Evolutionary conservation across 2,888 invertebrate genomes (phyloP).

Genomic region (Drosophila helvetica): DNA sequence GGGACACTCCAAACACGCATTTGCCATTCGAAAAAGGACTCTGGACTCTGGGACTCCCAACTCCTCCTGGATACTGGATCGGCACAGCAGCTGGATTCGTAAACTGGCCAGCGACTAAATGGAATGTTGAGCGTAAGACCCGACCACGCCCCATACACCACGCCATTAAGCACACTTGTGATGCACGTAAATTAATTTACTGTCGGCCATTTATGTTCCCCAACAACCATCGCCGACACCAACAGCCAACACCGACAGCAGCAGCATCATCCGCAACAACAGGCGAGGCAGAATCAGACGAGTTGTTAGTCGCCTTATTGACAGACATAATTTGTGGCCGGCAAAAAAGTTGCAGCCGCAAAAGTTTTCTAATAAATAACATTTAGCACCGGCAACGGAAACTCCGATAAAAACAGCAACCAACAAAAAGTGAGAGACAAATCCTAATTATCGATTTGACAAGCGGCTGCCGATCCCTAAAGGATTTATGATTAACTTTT

Average conservation of each 20-base stretch:
- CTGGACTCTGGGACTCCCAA: slow-evolving; percentile 28
- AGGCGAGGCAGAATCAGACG: slow-evolving; percentile 27
- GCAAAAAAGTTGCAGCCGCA: slow-evolving; percentile 57
- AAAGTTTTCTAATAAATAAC: slow-evolving; percentile 76
- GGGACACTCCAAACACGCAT: slow-evolving; percentile 57
- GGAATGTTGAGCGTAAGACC: slow-evolving; percentile 27
- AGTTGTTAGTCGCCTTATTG: slow-evolving; percentile 59
- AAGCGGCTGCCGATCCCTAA: slow-evolving; percentile 29
- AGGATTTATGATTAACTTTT: slow-evolving; percentile 41
- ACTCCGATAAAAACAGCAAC: slow-evolving; percentile 23
- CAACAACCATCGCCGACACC: slow-evolving; percentile 14
- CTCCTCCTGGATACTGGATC: not conserved
- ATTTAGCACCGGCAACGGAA: slow-evolving; percentile 53
- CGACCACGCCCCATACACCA: slow-evolving; percentile 42
- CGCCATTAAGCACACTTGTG: slow-evolving; percentile 74
- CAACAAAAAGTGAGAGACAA: slow-evolving; percentile 17
- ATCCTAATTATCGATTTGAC: slow-evolving; percentile 48
- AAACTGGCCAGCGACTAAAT: slow-evolving; percentile 18
- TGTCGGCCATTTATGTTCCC: slow-evolving; percentile 65
- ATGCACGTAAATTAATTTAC: slow-evolving; percentile 74
- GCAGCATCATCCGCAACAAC: slow-evolving; percentile 20
- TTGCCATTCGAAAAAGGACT: slow-evolving; percentile 50
- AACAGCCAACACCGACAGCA: slow-evolving; percentile 8
- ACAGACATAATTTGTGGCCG: slow-evolving; percentile 58
- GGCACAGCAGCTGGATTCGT: slow-evolving; percentile 43